Base-by-base conservation (phyloP, 2,888 invertebrate species). In the Gari tellinella region DNA sequence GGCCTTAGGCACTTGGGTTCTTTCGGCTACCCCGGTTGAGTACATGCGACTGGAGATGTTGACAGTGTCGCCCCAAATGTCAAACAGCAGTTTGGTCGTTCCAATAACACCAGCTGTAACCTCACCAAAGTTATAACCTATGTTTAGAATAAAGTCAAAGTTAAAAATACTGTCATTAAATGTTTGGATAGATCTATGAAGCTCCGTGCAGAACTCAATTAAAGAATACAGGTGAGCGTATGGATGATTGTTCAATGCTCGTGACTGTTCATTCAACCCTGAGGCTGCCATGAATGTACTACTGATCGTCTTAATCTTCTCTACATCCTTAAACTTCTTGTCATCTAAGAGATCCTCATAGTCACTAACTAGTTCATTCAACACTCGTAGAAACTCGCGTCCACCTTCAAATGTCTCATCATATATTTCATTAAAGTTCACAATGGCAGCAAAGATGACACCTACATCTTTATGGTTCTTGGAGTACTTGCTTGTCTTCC, bases 41-140 rank as follows among this genome's bases (percentile, higher is more conserved):
- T 99, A 99, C 99, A 99, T 99, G 61, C 99, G 94, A 8, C 97
- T 97, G 0, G 99, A 97, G 67, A 99, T 97, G 91, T 99, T 99
- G 0, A 99, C 99, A 0, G 99, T 97, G 91, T 99, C 99, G 0
- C 99, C 99, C 99, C 99, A 99, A 86, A 99, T 99, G 91, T 99
- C 99, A 88, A 98, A 99, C 91, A 97, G 97, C 72, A 99, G 93
- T 90, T 99, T 99, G 1, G 96, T 96, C 8, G 98, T 98, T 0
- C 99, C 99, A 61, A 99, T 98, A 2, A 99, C 94, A 1, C 98
- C 98, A 0, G 99, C 98, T 0, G 98, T 98, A 0, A 99, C 97
- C 84, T 98, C 98, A 0, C 99, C 99, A 85, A 95, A 96, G 92
- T 99, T 98, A 89, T 95, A 97, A 1, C 98, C 98, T 73, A 97